Evolutionary conservation across 2,113 vertebrate genomes (phyloP).

Genomic region (Theristicus caerulescens): DNA sequence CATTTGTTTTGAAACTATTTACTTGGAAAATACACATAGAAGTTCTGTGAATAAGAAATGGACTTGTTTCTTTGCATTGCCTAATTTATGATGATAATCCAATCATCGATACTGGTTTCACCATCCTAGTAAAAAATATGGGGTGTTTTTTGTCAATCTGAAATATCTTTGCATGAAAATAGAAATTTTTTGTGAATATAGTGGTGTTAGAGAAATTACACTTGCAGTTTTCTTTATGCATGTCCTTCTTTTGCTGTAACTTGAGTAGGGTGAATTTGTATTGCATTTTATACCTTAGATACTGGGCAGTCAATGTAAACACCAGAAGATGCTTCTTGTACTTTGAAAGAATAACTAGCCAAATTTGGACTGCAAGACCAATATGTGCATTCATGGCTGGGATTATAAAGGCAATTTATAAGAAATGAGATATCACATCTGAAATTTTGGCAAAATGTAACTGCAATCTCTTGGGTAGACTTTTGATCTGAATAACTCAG

Average conservation of each 20-base stretch:
- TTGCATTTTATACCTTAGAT: not conserved
- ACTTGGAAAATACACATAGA: slow-evolving; percentile 5
- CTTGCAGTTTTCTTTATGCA: not conserved
- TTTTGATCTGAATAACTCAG: not conserved
- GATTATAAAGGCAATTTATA: not conserved
- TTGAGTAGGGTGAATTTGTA: not conserved
- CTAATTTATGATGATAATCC: not conserved
- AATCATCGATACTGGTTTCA: not conserved
- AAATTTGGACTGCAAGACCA: not conserved
- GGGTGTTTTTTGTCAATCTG: not conserved
- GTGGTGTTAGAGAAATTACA: not conserved
- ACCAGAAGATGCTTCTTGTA: not conserved
- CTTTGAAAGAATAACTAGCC: not conserved
- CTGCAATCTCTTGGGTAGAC: not conserved
- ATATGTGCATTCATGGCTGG: not conserved
- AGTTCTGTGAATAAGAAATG: slow-evolving; percentile 6
- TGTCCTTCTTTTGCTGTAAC: not conserved
- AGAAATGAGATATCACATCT: not conserved
- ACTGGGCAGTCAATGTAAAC: not conserved
- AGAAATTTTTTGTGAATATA: not conserved
- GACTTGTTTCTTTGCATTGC: not conserved
- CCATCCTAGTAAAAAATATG: not conserved
- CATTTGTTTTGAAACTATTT: not conserved
- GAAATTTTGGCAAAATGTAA: not conserved
- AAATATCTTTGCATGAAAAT: not conserved